Evolutionary conservation across 2,888 invertebrate genomes (phyloP), one percentile per base, ranked within the genome.

Genomic region (Esperia sulphurella): DNA sequence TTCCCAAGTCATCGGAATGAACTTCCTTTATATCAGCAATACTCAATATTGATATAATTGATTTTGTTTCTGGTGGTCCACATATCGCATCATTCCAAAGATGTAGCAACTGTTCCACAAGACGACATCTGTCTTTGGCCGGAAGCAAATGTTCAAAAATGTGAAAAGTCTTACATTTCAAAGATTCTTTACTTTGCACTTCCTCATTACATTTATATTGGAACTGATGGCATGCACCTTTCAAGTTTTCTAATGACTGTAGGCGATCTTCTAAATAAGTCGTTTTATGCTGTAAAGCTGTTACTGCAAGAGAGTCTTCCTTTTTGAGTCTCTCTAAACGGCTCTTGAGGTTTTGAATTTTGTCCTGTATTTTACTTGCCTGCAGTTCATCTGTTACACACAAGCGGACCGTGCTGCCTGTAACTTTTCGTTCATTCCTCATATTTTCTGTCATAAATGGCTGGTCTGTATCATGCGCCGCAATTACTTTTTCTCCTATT

Each of bases 121-220:
- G 68, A 29, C 58, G 63, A 49, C 57, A 58, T 14, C 75, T 66
- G 14, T 63, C 55, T 3, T 50, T 10, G 42, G 53, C 50, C 1
- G 74, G 71, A 5, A 75, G 54, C 38, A 62, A 55, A 48, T 75
- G 75, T 48, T 62, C 66, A 28, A 75, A 75, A 29, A 75, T 68
- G 9, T 51, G 55, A 10, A 51, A 13, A 14, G 57, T 48, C 44
- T 35, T 49, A 0, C 12, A 21, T 37, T 14, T 3, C 10, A 10
- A 31, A 21, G 13, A 13, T 7, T 44, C 38, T 14, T 53, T 38
- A 13, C n/a, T 29, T 5, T 8, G 21, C 7, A 46, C 21, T 7
- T 49, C 41, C 9, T 41, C 14, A 10, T 21, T 45, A 35, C 39
- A 52, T 39, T 57, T 52, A 14, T 51, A 37, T 54, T 42, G 58